These are phyloP conservation scores for Platycnemis pennipes DNA, from an alignment of 2,888 invertebrate genomes.

Conservation along the genomic window DNA sequence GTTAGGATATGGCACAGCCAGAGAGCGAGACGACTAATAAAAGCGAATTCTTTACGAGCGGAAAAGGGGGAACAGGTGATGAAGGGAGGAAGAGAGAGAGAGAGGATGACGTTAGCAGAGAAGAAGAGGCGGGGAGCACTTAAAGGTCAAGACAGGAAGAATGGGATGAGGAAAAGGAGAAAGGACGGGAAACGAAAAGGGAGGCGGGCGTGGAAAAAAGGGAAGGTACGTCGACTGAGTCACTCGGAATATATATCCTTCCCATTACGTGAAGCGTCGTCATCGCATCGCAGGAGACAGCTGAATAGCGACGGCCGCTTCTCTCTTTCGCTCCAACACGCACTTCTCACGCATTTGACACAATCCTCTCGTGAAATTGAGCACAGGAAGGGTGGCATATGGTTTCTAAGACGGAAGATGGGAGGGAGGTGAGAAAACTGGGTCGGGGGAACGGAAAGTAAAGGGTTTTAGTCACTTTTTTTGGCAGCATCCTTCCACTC, in stretches of 20 bases:
- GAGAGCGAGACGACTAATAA: background rate
- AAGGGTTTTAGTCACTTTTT: background rate
- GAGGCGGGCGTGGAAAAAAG: background rate
- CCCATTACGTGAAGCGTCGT: background rate
- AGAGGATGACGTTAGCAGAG: background rate
- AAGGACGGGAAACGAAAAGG: background rate
- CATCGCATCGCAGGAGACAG: constrained; percentile 18
- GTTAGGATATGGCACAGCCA: background rate
- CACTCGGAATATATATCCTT: background rate
- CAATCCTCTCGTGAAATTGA: constrained; percentile 45
- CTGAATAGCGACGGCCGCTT: constrained; percentile 47
- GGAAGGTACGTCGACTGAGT: too few species aligned
- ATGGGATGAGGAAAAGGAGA: background rate
- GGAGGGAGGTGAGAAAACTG: background rate
- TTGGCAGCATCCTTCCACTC: background rate
- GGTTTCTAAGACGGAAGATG: constrained; percentile 28
- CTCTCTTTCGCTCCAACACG: background rate
- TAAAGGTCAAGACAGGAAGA: too few species aligned
- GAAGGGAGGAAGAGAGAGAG: background rate
- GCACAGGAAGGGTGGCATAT: constrained; percentile 57
- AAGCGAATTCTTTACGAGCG: background rate
- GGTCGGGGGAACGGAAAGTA: background rate
- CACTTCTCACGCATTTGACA: constrained; percentile 44
- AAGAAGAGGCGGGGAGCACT: background rate
- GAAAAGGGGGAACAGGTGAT: background rate